These are phyloP conservation scores for Hyposoter didymator DNA, from an alignment of 2,888 invertebrate genomes.

Conservation along the genomic window DNA sequence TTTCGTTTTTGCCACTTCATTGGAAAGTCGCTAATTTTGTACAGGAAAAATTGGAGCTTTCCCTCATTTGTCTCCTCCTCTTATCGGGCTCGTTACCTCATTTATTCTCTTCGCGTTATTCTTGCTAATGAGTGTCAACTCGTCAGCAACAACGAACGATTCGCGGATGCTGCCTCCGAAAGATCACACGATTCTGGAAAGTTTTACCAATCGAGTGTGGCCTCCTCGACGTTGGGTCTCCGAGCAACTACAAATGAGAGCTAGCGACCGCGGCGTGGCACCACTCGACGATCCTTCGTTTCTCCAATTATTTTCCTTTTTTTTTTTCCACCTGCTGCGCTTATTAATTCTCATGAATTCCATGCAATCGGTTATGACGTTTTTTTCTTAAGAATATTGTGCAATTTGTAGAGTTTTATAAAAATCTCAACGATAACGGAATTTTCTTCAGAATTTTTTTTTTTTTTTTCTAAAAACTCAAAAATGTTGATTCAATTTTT, in stretches of 20 bases:
- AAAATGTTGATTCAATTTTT: not conserved
- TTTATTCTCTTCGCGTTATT: not conserved
- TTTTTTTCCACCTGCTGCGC: not conserved
- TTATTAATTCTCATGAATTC: not conserved
- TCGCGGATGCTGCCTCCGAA: not conserved
- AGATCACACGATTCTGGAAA: constrained; percentile 53
- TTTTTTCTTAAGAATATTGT: not conserved
- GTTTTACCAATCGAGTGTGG: constrained; percentile 64
- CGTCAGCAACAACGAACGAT: not conserved
- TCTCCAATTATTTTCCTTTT: not conserved
- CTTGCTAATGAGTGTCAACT: not conserved
- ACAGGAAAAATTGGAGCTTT: constrained; percentile 29
- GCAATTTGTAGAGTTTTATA: not conserved
- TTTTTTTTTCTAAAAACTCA: no score
- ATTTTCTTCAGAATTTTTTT: no score
- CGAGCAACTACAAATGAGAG: constrained; percentile 38
- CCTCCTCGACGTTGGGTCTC: constrained; percentile 7
- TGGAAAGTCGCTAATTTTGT: constrained; percentile 71
- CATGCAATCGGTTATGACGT: not conserved
- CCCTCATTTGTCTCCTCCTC: not conserved
- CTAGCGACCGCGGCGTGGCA: constrained; percentile 73
- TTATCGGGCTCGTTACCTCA: not conserved
- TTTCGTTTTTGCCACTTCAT: constrained; percentile 56
- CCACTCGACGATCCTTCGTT: constrained; percentile 71
- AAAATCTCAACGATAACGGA: no score